These are phyloP conservation scores for Drosophila rhopaloa DNA, from an alignment of 1,140 invertebrate species.

Conservation along the genomic window DNA sequence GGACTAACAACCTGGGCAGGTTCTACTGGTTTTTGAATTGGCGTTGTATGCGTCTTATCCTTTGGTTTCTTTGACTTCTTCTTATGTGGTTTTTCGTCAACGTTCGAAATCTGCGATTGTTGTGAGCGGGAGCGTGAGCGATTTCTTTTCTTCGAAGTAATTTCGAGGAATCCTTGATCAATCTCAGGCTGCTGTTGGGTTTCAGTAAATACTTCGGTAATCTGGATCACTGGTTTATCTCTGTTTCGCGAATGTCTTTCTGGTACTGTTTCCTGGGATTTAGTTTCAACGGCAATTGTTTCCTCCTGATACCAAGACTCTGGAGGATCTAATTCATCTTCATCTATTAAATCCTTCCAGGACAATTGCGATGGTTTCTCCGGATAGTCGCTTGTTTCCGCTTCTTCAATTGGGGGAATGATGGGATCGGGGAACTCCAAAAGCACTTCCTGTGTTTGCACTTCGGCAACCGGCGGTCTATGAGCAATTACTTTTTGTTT, in stretches of 20 bases:
- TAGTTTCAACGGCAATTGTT: conserved; percentile 2
- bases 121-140: conserved; percentile 78
- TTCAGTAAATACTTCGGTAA: conserved; percentile 44
- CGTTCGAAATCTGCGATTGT: conserved; percentile 53
- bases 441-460: conserved; percentile 9
- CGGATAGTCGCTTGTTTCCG: conserved; percentile 12
- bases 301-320: conserved; percentile 35
- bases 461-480: neutral
- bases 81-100: conserved; percentile 59
- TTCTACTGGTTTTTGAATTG: conserved; percentile 3
- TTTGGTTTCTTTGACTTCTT: conserved; percentile 67
- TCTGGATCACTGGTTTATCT: conserved; percentile 59
- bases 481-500: neutral
- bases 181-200: conserved; percentile 30
- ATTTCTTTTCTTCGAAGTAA: conserved; percentile 61
- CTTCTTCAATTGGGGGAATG: conserved; percentile 17
- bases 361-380: conserved; percentile 44
- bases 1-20: neutral
- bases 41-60: conserved; percentile 16
- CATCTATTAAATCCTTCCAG: conserved; percentile 77
- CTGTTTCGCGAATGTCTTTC: conserved; percentile 58
- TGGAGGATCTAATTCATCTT: conserved; percentile 41
- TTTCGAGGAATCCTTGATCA: conserved; percentile 69
- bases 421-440: conserved; percentile 62
- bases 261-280: neutral